Base-by-base conservation (phyloP, 2,797 vertebrate genomes). In the Orientallactaga sibirica region DNA sequence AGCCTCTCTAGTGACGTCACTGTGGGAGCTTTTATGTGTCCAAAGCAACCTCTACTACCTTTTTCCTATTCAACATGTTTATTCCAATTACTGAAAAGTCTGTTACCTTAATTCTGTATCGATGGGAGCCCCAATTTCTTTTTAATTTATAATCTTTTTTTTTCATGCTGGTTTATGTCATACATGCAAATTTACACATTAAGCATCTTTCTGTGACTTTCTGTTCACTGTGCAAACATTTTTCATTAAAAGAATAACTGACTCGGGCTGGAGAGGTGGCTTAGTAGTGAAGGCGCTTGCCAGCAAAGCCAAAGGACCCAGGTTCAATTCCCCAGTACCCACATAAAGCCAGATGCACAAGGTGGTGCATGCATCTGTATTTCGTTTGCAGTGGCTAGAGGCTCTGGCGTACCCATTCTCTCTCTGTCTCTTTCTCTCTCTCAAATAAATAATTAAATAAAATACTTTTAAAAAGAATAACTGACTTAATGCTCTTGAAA, bases 131-230 rank as follows among this genome's bases (percentile, higher is more conserved):
- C 25, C 64, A 66, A 96, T 68, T 90, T 95, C 97, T 97, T 96
- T 93, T 96, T 97, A 75, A 67, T 75, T 27, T 58, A 58, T 55
- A 41, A 92, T 95, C 7, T 9, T 84, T 76, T 92, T 76, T 92
- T 92, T 83, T 85, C 91, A 87, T 73, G 37, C 6, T 93, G 33
- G 1, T 68, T 86, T 93, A 94, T 41, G 92, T 19, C 91, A 80
- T 88, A 37, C 43, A 79, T 82, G 11, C 43, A 96, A 91, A 97
- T 3, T 3, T 62, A 25, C 24, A 12, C 16, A n/a, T 11, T 27
- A 52, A 77, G 94, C 82, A 96, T 96, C 95, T 97, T 82, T 58
- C 75, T 91, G 11, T 83, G 85, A 93, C 73, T 93, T 37, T 37
- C 33, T 94, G 24, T 76, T 97, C 87, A 77, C 62, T 48, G 25